Base-by-base conservation (phyloP, 92 coral and sea anemone genomes). In the Phenganax stokvisi region DNA sequence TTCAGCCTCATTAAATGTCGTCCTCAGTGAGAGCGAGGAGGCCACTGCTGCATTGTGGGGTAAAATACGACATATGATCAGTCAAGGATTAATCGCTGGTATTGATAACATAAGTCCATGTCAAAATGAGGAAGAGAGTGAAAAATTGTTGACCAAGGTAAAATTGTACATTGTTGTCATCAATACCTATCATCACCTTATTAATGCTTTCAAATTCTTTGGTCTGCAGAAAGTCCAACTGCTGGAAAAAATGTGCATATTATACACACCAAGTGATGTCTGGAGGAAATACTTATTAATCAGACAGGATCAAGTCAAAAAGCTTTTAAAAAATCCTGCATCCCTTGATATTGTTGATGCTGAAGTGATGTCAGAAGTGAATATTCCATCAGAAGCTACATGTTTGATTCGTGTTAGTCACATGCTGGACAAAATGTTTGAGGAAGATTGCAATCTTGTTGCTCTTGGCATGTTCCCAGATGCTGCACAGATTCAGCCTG, bases 401-500 rank as follows among this genome's bases (percentile, higher is more conserved):
- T 57, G 81, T 47, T 52, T 76, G 81, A 29, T 56, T 20, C 80
- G 80, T 57, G 80, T 75, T 10, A 57, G 81, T 12, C 81, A 59
- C 54, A 55, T 13, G 7, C 54, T 76, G 71, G 81, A 76, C 31
- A 25, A 4, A 28, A 76, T 76, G 70, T 59, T 76, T 29, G 55
- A 59, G 16, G 81, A 76, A 44, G 81, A 76, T 76, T 76, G 58
- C 44, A 76, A 59, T 59, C 58, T 76, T 44, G 71, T 59, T 8
- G 37, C 17, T 13, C 71, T 76, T 25, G 81, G 84, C 7, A 80
- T 80, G 84, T 69, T 80, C 25, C 84, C 84, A 51, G 84, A 68
- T 25, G 76, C 68, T 3, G 53, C 10, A 44, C 76, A 67, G 31
- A 54, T 55, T 63, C 65, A 67, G 55, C 53, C 68, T 56, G 75